These are phyloP conservation scores for Podiceps cristatus DNA, from an alignment of 2,113 vertebrate genomes.

Conservation along the genomic window DNA sequence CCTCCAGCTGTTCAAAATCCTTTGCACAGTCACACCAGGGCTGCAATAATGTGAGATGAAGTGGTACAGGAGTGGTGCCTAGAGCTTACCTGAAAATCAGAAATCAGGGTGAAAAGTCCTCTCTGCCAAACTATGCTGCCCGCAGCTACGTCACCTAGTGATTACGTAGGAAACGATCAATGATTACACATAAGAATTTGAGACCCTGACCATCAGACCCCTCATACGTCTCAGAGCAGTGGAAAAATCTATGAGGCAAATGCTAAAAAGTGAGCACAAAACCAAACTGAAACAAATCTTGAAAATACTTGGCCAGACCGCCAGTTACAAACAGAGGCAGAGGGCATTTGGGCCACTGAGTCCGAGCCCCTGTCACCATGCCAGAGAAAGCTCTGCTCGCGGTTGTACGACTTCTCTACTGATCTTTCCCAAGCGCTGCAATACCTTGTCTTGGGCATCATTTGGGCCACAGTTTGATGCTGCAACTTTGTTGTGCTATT, in stretches of 20 bases:
- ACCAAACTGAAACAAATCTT: background rate
- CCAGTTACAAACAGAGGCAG: background rate
- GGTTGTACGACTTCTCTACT: background rate
- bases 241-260: background rate
- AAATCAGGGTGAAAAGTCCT: background rate
- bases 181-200: background rate
- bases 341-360: background rate
- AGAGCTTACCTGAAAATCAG: background rate
- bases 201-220: background rate
- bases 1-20: background rate
- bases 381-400: background rate
- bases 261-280: background rate
- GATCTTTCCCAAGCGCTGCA: background rate
- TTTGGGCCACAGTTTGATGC: background rate
- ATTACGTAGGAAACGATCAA: fast-evolving
- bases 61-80: background rate
- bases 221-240: background rate
- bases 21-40: background rate
- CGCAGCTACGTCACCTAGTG: background rate
- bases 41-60: background rate
- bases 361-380: background rate
- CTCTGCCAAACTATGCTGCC: background rate
- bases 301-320: background rate
- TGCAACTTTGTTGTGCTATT: background rate
- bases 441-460: background rate